Evolutionary conservation across 1,140 invertebrate species (phyloP).

Genomic region (Polyergus mexicanus): DNA sequence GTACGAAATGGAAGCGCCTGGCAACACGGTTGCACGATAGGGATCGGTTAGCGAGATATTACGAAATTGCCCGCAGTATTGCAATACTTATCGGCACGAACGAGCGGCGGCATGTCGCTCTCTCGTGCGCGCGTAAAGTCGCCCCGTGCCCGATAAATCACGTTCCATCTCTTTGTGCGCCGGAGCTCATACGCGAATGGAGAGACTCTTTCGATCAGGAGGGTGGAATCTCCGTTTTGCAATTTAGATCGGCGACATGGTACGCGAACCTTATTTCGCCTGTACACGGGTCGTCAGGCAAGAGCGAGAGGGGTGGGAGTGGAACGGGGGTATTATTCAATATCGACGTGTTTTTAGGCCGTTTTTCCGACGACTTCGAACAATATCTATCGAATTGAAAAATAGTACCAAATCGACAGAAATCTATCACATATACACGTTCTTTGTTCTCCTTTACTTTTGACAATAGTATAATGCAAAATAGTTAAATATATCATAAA

Average conservation of each 20-base stretch:
- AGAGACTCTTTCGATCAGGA: slow-evolving; percentile 46
- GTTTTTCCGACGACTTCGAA: slow-evolving; percentile 8
- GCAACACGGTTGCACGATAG: slow-evolving; percentile 56
- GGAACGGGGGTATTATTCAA: slow-evolving; percentile 30
- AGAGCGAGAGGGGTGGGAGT: neutral
- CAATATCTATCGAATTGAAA: neutral
- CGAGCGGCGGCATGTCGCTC: neutral
- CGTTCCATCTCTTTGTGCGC: slow-evolving; percentile 53
- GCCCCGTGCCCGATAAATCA: slow-evolving; percentile 49
- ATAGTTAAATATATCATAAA: neutral
- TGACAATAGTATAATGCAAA: no score
- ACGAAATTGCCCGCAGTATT: slow-evolving; percentile 62
- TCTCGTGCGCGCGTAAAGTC: slow-evolving; percentile 35
- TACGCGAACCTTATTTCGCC: slow-evolving; percentile 56
- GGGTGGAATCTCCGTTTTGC: slow-evolving; percentile 60
- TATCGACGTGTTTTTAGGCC: slow-evolving; percentile 8
- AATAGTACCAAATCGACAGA: neutral
- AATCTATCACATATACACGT: neutral
- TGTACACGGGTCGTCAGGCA: slow-evolving; percentile 49
- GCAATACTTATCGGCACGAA: slow-evolving; percentile 57
- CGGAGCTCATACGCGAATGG: slow-evolving; percentile 15
- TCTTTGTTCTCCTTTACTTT: neutral
- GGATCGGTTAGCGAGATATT: slow-evolving; percentile 63
- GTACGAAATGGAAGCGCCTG: slow-evolving; percentile 55
- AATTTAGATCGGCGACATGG: slow-evolving; percentile 56